Evolutionary conservation across 2,797 vertebrate species (phyloP), one percentile per base, ranked within the genome.

Genomic region (Alcedo atthis): DNA sequence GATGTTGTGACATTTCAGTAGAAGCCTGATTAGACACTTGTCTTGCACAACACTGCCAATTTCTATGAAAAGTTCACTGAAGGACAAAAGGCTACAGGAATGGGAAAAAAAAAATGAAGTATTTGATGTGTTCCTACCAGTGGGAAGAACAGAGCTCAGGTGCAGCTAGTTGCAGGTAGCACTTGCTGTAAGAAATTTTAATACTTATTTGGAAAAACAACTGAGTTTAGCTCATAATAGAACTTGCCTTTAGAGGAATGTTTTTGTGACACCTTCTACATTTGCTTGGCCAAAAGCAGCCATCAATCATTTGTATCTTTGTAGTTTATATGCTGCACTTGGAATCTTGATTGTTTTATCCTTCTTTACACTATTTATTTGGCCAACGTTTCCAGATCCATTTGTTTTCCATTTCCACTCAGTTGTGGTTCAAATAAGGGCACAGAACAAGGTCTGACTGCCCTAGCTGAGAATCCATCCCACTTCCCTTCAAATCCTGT

Each of bases 1-100:
- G 92, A 94, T 64, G 78, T 96, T 96, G 94, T 95, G 92, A 96
- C 94, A 96, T 77, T 95, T 91, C 89, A 92, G 89, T 40, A 85
- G 87, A 85, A 94, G 85, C 45, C 81, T 22, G 48, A 73, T 84
- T 76, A 94, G 90, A 93, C 81, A 10, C 40, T 76, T 7, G 45
- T 64, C 76, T 95, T 95, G 83, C 92, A 94, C 84, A 96, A 95
- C n/a, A 24, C 20, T 61, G 63, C 71, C 28, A 43, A 93, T 87
- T 92, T 89, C 91, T 85, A 81, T 45, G 88, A 85, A 94, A 92
- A 94, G 93, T 92, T 89, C 77, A 91, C 81, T 43, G 54, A 91
- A 90, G 66, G 71, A 78, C 84, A 81, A 79, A 85, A 81, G 22
- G 46, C 75, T 74, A 57, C 49, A 5, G 21, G 45, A 82, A 70